These are phyloP conservation scores for Ophioninae sp. DNA, from an alignment of 2,888 invertebrate genomes.

Conservation along the genomic window DNA sequence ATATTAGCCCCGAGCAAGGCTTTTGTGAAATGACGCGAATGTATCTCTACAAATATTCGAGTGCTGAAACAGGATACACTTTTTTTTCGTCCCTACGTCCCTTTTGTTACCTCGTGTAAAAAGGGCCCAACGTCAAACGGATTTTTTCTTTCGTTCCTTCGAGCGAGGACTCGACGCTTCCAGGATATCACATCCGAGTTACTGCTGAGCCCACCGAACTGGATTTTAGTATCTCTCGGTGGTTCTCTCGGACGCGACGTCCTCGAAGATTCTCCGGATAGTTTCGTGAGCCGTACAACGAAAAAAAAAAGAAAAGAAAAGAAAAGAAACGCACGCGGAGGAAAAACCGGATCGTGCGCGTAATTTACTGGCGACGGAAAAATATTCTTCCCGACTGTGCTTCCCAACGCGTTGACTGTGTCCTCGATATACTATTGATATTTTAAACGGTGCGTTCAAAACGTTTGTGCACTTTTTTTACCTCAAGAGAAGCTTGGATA, in stretches of 20 bases:
- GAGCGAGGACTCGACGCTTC: conserved; percentile 31
- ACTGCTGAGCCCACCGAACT: not conserved
- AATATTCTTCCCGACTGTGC: conserved; percentile 46
- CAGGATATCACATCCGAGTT: not conserved
- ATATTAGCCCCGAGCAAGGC: no score
- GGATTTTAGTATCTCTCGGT: conserved; percentile 7
- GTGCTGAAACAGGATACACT: conserved; percentile 16
- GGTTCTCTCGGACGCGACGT: conserved; percentile 20
- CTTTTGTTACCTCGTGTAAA: conserved; percentile 19
- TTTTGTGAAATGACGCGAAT: no score
- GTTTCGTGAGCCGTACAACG: conserved; percentile 38
- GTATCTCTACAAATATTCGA: not conserved
- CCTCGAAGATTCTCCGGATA: conserved; percentile 28
- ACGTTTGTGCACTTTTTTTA: conserved; percentile 52
- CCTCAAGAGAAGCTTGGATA: conserved; percentile 59
- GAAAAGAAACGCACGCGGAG: not conserved
- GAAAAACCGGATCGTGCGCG: conserved; percentile 44
- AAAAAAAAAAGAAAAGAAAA: not conserved
- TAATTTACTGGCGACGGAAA: conserved; percentile 20
- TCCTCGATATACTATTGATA: conserved; percentile 41
- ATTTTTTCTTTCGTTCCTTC: conserved; percentile 40
- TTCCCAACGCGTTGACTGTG: conserved; percentile 33
- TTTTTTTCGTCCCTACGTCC: conserved; percentile 4
- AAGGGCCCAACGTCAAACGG: conserved; percentile 31
- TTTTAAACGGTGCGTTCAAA: conserved; percentile 46